Percentiles rank a stretch among this genome's conserved stretches.
phyloP scores from a whole-genome alignment of 2,888 invertebrate genomes.

The Julus scandinavius region DNA sequence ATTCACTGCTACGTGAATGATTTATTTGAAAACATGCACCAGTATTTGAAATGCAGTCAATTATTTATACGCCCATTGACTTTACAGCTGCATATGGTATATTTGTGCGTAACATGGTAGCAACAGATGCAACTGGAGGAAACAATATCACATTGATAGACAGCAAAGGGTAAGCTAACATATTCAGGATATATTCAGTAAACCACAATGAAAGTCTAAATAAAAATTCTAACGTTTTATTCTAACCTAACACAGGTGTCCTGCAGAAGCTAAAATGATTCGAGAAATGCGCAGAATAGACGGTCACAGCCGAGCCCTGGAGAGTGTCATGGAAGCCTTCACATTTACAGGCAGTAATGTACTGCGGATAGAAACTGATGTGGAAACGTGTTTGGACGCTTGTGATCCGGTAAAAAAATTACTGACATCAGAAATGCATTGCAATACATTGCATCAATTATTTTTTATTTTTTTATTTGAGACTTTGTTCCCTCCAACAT shows the following conservation, averaged over 20 bases:
- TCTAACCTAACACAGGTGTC: conserved; percentile 59
- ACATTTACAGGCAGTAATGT: conserved; percentile 61
- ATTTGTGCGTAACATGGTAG: conserved; percentile 52
- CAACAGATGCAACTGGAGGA: conserved; percentile 59
- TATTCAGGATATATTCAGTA: background rate
- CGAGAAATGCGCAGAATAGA: conserved; percentile 61
- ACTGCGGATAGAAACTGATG: conserved; percentile 61
- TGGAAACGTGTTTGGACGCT: conserved; percentile 61
- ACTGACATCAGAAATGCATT: background rate
- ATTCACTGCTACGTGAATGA: background rate
- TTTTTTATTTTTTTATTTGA: too few species aligned
- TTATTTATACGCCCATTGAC: background rate
- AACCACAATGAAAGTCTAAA: background rate
- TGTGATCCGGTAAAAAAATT: conserved; percentile 60
- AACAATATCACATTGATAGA: conserved; percentile 61
- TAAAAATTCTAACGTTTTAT: too few species aligned
- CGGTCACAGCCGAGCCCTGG: conserved; percentile 60
- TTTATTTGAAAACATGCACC: background rate
- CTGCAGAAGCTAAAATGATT: conserved; percentile 61
- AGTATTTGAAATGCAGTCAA: background rate
- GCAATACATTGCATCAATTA: background rate
- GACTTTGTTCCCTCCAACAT: too few species aligned
- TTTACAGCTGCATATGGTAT: conserved; percentile 55
- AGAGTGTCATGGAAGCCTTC: conserved; percentile 61
- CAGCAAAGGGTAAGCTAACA: conserved; percentile 60